These are phyloP conservation scores for Zosterops hypoxanthus DNA, from an alignment of 2,113 vertebrate genomes.

Conservation along the genomic window DNA sequence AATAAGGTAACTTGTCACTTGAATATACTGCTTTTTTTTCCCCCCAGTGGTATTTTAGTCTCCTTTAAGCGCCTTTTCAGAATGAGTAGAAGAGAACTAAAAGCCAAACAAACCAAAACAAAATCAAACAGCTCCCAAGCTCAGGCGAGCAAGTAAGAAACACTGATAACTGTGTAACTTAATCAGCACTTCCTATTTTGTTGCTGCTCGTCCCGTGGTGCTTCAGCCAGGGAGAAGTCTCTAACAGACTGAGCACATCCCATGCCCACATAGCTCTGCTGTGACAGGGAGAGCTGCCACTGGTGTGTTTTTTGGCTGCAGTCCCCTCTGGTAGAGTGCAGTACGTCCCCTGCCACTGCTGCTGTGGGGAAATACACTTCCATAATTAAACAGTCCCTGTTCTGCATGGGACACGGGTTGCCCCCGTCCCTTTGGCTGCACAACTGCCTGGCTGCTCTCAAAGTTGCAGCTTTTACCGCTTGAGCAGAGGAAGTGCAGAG, in stretches of 20 bases:
- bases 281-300: neutral
- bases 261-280: neutral
- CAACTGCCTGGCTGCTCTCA: neutral
- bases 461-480: neutral
- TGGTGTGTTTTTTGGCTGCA: neutral
- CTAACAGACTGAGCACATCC: neutral
- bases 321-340: neutral
- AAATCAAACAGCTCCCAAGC: neutral
- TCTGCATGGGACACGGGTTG: neutral
- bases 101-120: neutral
- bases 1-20: neutral
- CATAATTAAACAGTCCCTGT: neutral
- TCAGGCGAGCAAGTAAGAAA: neutral
- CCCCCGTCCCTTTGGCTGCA: neutral
- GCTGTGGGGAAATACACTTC: neutral
- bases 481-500: fast-evolving
- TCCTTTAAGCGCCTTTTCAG: constrained; percentile 48
- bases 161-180: neutral
- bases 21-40: neutral
- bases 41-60: neutral
- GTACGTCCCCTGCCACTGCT: neutral
- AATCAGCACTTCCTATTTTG: neutral
- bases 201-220: constrained; percentile 18
- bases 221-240: neutral
- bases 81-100: constrained; percentile 57